Percentiles rank a stretch among this genome's conserved stretches.
Conservation (phyloP, 2,888 invertebrate genomes). For the Phrixothrix hirtus region DNA sequence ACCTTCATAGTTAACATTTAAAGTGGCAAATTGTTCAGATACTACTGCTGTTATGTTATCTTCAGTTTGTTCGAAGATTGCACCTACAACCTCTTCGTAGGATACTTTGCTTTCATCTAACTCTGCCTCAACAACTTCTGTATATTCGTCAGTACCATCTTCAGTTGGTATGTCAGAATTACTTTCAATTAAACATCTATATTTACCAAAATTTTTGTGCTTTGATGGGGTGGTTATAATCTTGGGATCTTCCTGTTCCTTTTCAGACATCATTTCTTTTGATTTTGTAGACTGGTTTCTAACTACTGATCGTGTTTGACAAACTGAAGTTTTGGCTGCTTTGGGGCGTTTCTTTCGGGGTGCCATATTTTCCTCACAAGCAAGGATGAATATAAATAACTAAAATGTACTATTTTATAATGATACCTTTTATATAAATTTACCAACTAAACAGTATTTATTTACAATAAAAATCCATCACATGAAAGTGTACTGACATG, state of each 20-base stretch:
- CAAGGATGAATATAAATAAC: background rate
- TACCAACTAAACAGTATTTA: too few species aligned
- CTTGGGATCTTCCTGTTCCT: background rate
- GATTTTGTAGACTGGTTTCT: slow-evolving; percentile 6
- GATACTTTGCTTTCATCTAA: background rate
- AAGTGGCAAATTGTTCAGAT: slow-evolving; percentile 10
- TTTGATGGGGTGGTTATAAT: slow-evolving; percentile 1
- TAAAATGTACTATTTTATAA: background rate
- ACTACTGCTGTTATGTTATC: slow-evolving; percentile 22
- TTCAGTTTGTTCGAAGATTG: background rate
- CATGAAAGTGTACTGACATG: too few species aligned
- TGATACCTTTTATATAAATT: too few species aligned
- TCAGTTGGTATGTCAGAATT: slow-evolving; percentile 1
- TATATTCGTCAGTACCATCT: too few species aligned
- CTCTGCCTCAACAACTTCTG: background rate
- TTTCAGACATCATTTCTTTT: background rate
- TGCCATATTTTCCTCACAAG: slow-evolving; percentile 19
- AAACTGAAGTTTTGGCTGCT: slow-evolving; percentile 14
- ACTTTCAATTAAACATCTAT: slow-evolving; percentile 53
- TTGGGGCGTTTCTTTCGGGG: slow-evolving; percentile 32
- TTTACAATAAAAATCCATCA: too few species aligned
- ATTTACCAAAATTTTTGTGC: slow-evolving; percentile 64
- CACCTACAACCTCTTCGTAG: background rate
- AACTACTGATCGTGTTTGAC: too few species aligned
- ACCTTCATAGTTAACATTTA: slow-evolving; percentile 3